Conservation (phyloP, 1,140 invertebrate genomes). For the Pantala flavescens region DNA sequence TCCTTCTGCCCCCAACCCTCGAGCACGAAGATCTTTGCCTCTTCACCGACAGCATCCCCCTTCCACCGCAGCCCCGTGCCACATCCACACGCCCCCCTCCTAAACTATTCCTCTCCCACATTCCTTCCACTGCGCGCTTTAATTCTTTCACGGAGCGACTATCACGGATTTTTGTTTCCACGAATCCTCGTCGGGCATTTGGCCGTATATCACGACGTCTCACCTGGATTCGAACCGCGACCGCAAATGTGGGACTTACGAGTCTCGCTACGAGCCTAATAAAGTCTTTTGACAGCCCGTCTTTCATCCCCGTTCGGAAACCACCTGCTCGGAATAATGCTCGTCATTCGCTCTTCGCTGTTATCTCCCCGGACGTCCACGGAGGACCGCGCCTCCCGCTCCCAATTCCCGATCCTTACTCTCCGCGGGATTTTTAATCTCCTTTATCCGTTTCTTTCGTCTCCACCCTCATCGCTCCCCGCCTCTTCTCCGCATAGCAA, state of each 20-base stretch:
- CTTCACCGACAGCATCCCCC: neutral
- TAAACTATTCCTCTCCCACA: slow-evolving; percentile 1
- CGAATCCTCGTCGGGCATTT: no score
- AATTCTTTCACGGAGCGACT: neutral
- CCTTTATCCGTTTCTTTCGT: neutral
- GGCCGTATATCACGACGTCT: no score
- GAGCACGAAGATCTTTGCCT: neutral
- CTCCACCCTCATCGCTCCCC: neutral
- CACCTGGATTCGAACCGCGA: no score
- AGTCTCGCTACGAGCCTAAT: no score
- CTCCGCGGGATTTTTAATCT: neutral
- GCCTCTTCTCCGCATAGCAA: neutral
- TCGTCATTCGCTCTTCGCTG: no score
- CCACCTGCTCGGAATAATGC: no score
- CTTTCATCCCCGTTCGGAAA: no score
- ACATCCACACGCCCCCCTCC: slow-evolving; percentile 1
- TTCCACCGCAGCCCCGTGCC: neutral
- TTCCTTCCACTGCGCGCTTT: neutral
- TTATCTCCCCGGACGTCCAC: no score
- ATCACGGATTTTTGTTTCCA: no score
- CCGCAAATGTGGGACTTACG: no score
- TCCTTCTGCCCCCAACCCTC: neutral
- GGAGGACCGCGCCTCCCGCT: no score
- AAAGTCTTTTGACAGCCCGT: no score
- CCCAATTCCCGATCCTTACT: neutral